Evolutionary conservation across 2,888 invertebrate genomes (phyloP).

Genomic region (Mythimna ferrago): DNA sequence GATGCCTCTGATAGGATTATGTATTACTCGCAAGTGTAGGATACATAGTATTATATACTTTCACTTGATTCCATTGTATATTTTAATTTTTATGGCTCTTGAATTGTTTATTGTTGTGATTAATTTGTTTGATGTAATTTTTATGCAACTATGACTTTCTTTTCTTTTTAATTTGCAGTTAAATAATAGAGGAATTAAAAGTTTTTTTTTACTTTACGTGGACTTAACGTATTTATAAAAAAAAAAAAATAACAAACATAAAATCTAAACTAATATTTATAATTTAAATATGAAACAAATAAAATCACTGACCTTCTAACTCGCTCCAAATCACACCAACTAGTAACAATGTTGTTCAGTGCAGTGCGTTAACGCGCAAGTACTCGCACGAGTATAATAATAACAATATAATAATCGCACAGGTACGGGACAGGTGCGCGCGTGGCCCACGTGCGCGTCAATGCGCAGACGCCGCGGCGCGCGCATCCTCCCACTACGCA

Average conservation of each 20-base stretch:
- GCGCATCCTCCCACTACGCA: conserved; percentile 67
- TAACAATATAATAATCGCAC: conserved; percentile 32
- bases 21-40: background rate
- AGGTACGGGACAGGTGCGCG: conserved; percentile 46
- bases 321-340: conserved; percentile 27
- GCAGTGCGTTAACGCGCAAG: conserved; percentile 23
- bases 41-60: conserved; percentile 14
- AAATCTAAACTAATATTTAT: background rate
- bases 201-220: too few species aligned
- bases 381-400: conserved; percentile 14
- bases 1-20: conserved; percentile 22
- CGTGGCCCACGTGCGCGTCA: conserved; percentile 62
- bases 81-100: conserved; percentile 3
- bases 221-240: background rate
- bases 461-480: conserved; percentile 64
- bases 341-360: background rate
- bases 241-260: background rate
- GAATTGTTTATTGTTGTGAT: background rate
- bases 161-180: background rate
- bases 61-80: conserved; percentile 27
- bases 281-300: background rate
- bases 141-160: background rate
- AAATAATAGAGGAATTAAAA: too few species aligned
- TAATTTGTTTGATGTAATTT: conserved; percentile 1
- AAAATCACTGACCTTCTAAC: conserved; percentile 52